Base-by-base conservation (phyloP, 2,113 vertebrate genomes). In the Recurvirostra avosetta region DNA sequence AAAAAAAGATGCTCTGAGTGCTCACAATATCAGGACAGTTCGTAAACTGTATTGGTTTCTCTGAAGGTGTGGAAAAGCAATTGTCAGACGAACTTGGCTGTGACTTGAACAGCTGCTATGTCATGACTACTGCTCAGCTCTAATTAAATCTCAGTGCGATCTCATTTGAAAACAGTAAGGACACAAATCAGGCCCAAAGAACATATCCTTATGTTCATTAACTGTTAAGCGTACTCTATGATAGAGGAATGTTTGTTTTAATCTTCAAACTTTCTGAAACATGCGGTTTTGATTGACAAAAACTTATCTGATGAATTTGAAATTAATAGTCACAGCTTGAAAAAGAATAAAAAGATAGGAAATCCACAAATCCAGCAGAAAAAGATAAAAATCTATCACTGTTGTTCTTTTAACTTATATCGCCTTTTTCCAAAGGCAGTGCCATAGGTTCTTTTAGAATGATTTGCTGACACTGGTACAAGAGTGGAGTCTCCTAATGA, bases 191-290 rank as follows among this genome's bases (percentile, higher is more conserved):
- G 53, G 38, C 52, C 73, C 49, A 30, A 52, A 71, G 61, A 80
- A 87, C 2, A 5, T 5, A 43, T 2, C 6, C 0, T 34, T 27
- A 23, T 0, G 0, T 55, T 80, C 32, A 27, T 12, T 38, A 53
- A 59, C 53, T 41, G 25, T 43, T 34, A 10, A 38, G 55, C 12
- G 8, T 41, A 38, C 53, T 68, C 32, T 4, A 1, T 13, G 29
- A 26, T 6, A 36, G 2, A 15, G 29, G 12, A 65, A 65, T 8
- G 8, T 12, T 62, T 34, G n/a, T 17, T 94, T 70, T n/a, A 11
- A 41, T 36, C 78, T 50, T 86, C 50, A 30, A 29, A 34, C 25
- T 18, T 29, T 6, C 47, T 58, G 63, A 70, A 50, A 59, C 11
- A 4, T 15, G 10, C 1, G 2, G 13, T 47, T 82, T 8, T 41